Evolutionary conservation across 2,888 invertebrate species (phyloP).

Genomic region (Synanthedon vespiformis): DNA sequence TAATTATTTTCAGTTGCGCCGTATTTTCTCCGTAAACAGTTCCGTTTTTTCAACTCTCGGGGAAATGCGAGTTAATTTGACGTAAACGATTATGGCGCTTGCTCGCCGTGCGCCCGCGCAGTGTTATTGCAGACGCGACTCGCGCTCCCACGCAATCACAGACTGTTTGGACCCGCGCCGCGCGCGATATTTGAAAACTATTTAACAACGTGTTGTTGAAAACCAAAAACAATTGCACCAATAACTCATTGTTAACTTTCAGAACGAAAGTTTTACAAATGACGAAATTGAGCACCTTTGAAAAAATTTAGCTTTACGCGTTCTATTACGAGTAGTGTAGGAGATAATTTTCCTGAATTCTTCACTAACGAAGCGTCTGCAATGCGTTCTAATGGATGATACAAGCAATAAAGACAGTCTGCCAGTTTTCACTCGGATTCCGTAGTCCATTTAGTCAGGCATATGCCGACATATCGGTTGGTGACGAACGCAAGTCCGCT

Average conservation of each 20-base stretch:
- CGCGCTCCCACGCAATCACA: slow-evolving; percentile 33
- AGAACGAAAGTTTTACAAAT: slow-evolving; percentile 46
- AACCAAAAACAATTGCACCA: slow-evolving; percentile 1
- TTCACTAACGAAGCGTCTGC: slow-evolving; percentile 26
- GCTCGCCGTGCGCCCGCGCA: slow-evolving; percentile 28
- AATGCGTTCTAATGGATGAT: not conserved
- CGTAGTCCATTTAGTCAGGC: slow-evolving; percentile 28
- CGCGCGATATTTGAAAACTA: slow-evolving; percentile 24
- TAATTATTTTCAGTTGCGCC: slow-evolving; percentile 48
- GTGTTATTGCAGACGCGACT: slow-evolving; percentile 33
- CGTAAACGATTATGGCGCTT: slow-evolving; percentile 39
- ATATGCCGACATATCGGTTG: slow-evolving; percentile 47
- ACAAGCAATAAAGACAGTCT: not conserved
- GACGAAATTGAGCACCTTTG: slow-evolving; percentile 15
- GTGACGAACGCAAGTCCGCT: slow-evolving; percentile 30
- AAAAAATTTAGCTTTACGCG: not conserved
- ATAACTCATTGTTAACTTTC: slow-evolving; percentile 54
- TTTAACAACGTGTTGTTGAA: slow-evolving; percentile 7
- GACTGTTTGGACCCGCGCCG: slow-evolving; percentile 10
- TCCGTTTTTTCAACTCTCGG: slow-evolving; percentile 56
- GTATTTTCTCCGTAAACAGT: slow-evolving; percentile 52
- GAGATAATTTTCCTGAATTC: slow-evolving; percentile 23
- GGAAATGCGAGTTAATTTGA: slow-evolving; percentile 58
- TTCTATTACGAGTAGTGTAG: not conserved
- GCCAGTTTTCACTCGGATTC: slow-evolving; percentile 44